Evolutionary conservation across 2,113 vertebrate species (phyloP).

Genomic region (Myrmophylax atrothorax): DNA sequence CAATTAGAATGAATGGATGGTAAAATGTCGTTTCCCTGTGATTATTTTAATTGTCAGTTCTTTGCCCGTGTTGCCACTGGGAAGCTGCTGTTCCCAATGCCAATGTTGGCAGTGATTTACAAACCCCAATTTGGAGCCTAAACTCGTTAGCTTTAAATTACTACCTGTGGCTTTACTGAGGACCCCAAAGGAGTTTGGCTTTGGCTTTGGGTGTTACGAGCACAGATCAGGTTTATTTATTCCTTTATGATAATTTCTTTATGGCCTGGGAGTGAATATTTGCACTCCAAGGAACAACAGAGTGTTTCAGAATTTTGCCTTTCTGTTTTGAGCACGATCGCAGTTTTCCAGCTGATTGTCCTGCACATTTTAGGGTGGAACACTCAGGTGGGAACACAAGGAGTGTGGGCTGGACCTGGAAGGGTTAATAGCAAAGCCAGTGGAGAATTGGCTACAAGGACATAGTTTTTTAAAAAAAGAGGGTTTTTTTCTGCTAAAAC

Average conservation of each 20-base stretch:
- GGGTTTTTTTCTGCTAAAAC: background rate
- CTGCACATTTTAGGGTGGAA: background rate
- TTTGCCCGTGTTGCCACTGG: background rate
- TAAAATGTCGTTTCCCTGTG: background rate
- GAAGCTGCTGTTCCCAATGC: background rate
- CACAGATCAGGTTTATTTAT: background rate
- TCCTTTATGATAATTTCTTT: background rate
- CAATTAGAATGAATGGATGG: slow-evolving; percentile 55
- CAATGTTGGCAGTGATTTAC: background rate
- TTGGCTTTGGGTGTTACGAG: background rate
- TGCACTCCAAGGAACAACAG: background rate
- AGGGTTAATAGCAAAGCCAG: background rate
- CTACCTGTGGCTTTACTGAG: background rate
- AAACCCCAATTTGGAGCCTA: background rate
- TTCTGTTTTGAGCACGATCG: background rate
- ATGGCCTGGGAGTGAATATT: background rate
- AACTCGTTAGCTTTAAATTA: background rate
- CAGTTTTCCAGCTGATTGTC: background rate
- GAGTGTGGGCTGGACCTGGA: background rate
- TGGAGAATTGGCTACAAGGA: background rate
- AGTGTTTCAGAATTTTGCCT: background rate
- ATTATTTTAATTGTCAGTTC: background rate
- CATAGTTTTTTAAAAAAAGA: background rate
- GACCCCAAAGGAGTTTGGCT: background rate
- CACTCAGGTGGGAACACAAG: background rate